phyloP scores from a whole-genome alignment of 2,113 vertebrate species.

The Pomatorhinus ruficollis region DNA sequence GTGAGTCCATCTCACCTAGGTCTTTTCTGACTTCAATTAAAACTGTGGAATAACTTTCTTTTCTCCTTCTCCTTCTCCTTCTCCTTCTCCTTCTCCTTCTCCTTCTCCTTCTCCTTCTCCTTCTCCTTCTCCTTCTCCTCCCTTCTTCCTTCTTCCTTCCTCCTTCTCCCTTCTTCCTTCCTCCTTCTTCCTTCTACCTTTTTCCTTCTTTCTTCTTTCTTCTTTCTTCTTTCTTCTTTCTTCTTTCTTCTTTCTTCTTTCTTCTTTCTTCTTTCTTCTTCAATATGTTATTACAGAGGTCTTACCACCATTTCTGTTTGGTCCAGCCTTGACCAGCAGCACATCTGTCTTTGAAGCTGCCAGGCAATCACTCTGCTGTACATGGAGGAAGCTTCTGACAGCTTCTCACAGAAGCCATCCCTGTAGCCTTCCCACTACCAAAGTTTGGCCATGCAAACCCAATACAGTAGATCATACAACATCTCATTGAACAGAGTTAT shows the following conservation, averaged over 20 bases:
- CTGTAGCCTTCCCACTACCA: rapidly evolving
- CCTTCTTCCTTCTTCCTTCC: background rate
- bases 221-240: too few species aligned
- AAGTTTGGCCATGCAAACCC: background rate
- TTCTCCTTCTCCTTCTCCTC: too few species aligned
- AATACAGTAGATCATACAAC: background rate
- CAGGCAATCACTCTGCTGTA: background rate
- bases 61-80: background rate
- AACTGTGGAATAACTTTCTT: background rate
- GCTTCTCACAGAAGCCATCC: background rate
- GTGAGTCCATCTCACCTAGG: too few species aligned
- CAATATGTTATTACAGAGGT: too few species aligned
- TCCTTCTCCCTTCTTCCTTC: too few species aligned
- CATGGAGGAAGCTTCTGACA: background rate
- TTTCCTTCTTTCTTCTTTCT: background rate
- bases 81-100: too few species aligned
- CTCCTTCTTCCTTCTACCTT: too few species aligned
- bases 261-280: too few species aligned
- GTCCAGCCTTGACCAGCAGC: background rate
- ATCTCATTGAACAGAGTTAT: background rate
- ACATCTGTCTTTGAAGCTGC: background rate
- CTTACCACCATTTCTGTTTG: background rate
- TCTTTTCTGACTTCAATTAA: background rate
- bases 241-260: too few species aligned
- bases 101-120: background rate